phyloP scores from a whole-genome alignment of 2,113 vertebrate genomes.

The Orycteropus afer region DNA sequence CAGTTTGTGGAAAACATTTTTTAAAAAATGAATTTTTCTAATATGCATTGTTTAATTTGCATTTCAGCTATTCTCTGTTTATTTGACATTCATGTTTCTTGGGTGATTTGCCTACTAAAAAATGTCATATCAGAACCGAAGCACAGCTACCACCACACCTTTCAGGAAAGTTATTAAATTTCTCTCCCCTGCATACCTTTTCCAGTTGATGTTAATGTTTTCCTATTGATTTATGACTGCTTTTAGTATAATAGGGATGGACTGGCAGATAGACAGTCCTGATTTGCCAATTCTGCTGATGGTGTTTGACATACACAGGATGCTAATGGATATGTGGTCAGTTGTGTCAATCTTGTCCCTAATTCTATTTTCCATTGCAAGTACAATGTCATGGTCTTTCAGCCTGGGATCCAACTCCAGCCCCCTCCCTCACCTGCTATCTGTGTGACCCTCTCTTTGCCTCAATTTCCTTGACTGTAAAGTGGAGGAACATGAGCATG shows the following conservation, averaged over 20 bases:
- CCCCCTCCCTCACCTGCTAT: not conserved
- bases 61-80: not conserved
- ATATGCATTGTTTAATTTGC: not conserved
- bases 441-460: not conserved
- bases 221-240: slow-evolving; percentile 75
- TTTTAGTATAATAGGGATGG: slow-evolving; percentile 72
- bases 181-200: not conserved
- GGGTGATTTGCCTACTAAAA: not conserved
- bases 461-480: slow-evolving; percentile 37
- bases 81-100: not conserved
- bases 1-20: not conserved
- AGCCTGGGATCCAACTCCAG: not conserved
- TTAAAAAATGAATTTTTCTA: not conserved
- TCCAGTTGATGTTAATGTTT: slow-evolving; percentile 33
- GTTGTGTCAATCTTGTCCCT: not conserved
- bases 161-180: too few relatives aligned
- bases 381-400: not conserved
- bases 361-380: not conserved
- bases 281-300: slow-evolving; percentile 59
- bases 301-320: slow-evolving; percentile 29
- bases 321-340: slow-evolving; percentile 69
- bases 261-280: slow-evolving; percentile 44
- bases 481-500: not conserved
- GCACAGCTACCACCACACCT: too few relatives aligned
- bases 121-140: too few relatives aligned